A percentile compares a stretch with the other conserved stretches of the same genome.
These are phyloP conservation scores for Pocillopora grandis DNA, from an alignment of 92 coral and sea anemone species.

Conservation along the genomic window DNA sequence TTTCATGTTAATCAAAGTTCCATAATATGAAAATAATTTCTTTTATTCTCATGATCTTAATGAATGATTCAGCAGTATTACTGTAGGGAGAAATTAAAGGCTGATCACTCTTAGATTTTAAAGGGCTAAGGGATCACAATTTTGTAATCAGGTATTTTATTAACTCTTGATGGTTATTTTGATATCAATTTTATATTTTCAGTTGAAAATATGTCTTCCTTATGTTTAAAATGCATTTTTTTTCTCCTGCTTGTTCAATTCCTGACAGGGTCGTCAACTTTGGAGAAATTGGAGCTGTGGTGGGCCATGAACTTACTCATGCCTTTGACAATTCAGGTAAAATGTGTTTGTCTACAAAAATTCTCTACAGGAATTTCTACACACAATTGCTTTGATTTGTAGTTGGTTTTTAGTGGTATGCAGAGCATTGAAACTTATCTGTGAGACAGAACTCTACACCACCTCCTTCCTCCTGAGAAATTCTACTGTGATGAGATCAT, in stretches of 20 bases:
- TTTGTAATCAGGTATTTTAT: too few relatives aligned
- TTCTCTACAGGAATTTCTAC: neutral
- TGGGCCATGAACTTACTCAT: conserved; percentile 74
- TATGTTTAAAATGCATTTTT: neutral
- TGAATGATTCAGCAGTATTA: too few relatives aligned
- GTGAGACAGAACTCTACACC: too few relatives aligned
- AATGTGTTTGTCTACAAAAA: neutral
- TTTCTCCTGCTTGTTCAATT: neutral
- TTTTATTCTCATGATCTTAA: too few relatives aligned
- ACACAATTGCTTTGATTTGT: neutral
- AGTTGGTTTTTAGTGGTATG: neutral
- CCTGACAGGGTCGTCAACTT: conserved; percentile 55
- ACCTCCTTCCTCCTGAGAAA: too few relatives aligned
- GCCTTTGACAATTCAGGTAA: conserved; percentile 82
- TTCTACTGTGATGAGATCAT: too few relatives aligned
- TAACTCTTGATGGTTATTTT: neutral
- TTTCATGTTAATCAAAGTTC: too few relatives aligned
- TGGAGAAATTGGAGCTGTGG: conserved; percentile 75
- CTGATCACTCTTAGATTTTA: too few relatives aligned
- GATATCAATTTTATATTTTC: neutral
- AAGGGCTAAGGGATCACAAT: too few relatives aligned
- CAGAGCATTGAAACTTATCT: too few relatives aligned
- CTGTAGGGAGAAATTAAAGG: too few relatives aligned
- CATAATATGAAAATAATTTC: too few relatives aligned
- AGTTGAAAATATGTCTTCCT: neutral